Evolutionary conservation across 35 echinoderm and acorn worm species (phyloP).

Genomic region (Heliocidaris erythrogramma): DNA sequence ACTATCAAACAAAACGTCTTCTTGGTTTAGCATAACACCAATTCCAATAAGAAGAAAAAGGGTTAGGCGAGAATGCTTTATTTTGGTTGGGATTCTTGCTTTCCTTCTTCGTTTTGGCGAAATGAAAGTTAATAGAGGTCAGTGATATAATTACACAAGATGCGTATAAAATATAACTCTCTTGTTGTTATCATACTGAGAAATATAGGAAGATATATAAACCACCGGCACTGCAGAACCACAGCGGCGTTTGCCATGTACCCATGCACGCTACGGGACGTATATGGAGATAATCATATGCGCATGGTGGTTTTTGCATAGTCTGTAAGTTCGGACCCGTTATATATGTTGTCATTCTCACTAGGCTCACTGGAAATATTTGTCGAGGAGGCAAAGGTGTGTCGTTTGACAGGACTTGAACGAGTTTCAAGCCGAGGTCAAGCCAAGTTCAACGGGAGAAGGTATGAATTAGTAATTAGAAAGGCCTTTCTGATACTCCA

Average conservation of each 20-base stretch:
- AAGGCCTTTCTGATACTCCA: too few species aligned
- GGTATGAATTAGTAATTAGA: too few species aligned
- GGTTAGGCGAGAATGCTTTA: neutral
- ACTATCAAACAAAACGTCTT: too few species aligned
- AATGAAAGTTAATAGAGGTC: neutral
- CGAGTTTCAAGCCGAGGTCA: too few species aligned
- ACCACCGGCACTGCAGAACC: neutral
- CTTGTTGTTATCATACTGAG: neutral
- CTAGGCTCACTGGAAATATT: neutral
- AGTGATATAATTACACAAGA: neutral
- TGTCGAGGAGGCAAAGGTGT: neutral
- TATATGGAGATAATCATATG: neutral
- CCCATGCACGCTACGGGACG: conserved; percentile 25
- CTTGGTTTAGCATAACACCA: too few species aligned
- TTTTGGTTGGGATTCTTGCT: neutral
- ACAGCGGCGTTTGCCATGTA: neutral
- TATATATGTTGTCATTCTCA: neutral
- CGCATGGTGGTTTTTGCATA: conserved; percentile 24
- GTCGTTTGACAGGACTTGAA: neutral
- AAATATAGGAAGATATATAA: neutral
- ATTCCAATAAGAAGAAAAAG: too few species aligned
- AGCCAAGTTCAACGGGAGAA: too few species aligned
- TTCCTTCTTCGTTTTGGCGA: neutral
- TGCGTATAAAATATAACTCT: neutral
- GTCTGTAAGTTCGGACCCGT: neutral